Evolutionary conservation across 1,140 invertebrate genomes (phyloP).

Genomic region (Ganaspis sp.): DNA sequence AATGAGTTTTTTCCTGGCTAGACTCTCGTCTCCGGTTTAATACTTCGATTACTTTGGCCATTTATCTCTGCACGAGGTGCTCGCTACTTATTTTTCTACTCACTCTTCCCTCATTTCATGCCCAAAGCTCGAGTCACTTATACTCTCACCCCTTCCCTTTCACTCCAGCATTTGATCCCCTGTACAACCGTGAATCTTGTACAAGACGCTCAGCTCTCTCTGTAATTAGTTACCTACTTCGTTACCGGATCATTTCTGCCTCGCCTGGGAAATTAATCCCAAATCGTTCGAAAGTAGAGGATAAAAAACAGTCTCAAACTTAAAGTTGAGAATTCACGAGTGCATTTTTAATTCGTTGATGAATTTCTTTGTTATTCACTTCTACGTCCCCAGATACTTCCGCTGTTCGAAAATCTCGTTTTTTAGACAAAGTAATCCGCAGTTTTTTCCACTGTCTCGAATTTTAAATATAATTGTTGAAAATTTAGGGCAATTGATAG

Average conservation of each 20-base stretch:
- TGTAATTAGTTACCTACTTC: constrained; percentile 61
- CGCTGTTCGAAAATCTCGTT: too few species aligned
- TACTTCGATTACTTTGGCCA: constrained; percentile 59
- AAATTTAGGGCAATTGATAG: too few species aligned
- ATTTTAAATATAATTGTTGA: too few species aligned
- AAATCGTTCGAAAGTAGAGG: constrained; percentile 4
- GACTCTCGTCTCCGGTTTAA: constrained; percentile 48
- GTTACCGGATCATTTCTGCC: constrained; percentile 43
- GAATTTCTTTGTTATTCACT: neutral
- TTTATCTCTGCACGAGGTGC: constrained; percentile 49
- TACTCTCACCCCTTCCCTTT: constrained; percentile 38
- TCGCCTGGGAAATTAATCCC: constrained; percentile 23
- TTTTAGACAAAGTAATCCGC: too few species aligned
- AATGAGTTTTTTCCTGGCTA: constrained; percentile 52
- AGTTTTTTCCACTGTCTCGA: too few species aligned
- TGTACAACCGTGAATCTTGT: constrained; percentile 43
- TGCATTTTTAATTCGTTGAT: constrained; percentile 7
- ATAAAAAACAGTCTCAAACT: neutral
- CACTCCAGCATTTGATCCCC: neutral
- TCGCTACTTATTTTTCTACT: constrained; percentile 49
- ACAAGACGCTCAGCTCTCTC: constrained; percentile 44
- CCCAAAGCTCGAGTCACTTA: constrained; percentile 35
- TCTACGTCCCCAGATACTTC: neutral
- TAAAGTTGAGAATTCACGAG: neutral
- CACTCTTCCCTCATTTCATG: neutral